Evolutionary conservation across 1,140 invertebrate species (phyloP).

Genomic region (Drosophila pachea): DNA sequence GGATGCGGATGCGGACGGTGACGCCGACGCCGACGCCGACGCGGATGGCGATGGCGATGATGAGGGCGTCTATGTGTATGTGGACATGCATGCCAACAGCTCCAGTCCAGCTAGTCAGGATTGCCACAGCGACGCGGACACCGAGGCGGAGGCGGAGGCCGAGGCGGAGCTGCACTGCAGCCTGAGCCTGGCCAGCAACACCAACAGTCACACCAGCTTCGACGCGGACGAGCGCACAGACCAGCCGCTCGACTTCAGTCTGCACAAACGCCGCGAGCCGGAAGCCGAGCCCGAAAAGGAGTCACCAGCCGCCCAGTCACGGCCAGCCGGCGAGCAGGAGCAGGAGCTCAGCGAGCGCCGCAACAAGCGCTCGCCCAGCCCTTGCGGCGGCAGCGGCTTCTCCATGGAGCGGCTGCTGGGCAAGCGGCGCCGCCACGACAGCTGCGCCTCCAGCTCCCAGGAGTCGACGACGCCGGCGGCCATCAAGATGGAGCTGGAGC

Average conservation of each 20-base stretch:
- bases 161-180: conserved; percentile 61
- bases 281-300: neutral
- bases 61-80: conserved; percentile 64
- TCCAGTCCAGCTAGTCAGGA: conserved; percentile 69
- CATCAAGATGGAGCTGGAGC: conserved; percentile 63
- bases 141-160: conserved; percentile 41
- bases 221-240: conserved; percentile 34
- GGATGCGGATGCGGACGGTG: conserved; percentile 39
- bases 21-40: conserved; percentile 55
- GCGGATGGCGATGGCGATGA: conserved; percentile 46
- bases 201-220: conserved; percentile 35
- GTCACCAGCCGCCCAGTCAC: neutral
- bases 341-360: conserved; percentile 7
- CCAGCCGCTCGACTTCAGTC: conserved; percentile 70
- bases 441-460: conserved; percentile 22
- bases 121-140: conserved; percentile 49
- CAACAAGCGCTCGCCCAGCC: conserved; percentile 51
- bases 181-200: conserved; percentile 55
- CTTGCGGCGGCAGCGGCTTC: conserved; percentile 54
- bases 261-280: conserved; percentile 63
- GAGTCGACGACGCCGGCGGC: conserved; percentile 17
- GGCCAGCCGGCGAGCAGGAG: conserved; percentile 1
- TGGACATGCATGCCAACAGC: conserved; percentile 66
- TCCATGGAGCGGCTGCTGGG: conserved; percentile 70
- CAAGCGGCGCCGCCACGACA: conserved; percentile 63